Evolutionary conservation across 1,140 invertebrate species (phyloP), one percentile per base, ranked within the genome.

Genomic region (Hesperophylax magnus): DNA sequence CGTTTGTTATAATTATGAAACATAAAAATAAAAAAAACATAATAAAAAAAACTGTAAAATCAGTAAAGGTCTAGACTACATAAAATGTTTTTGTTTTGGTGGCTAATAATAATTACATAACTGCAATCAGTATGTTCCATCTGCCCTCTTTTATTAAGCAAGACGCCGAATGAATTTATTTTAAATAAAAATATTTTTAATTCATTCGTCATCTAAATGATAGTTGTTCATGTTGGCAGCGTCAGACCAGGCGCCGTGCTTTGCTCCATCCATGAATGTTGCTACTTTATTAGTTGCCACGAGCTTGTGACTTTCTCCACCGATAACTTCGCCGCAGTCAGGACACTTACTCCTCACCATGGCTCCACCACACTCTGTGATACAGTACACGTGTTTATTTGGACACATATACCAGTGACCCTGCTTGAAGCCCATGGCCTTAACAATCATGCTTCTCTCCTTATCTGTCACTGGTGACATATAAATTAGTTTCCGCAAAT

Each of bases 361-460:
- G 0, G 94, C 94, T 5, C 93, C 93, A 27, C 94, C 95, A 86
- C 95, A 96, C 17, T 95, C 93, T 2, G 87, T 91, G 82, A 96
- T 95, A 24, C 87, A 90, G 86, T 96, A 96, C 69, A 91, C 86
- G 85, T 96, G 94, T 5, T 94, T 94, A 86, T 95, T 95, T 0
- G 91, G 93, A 88, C 95, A 96, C 85, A 93, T 93, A 84, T 88
- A 95, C 94, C 94, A 96, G 86, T 94, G 93, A 0, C 94, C 94
- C 80, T 90, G 87, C 18, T 82, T 86, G 2, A 93, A 85, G 2
- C 88, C 90, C 83, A 95, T 91, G 0, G 93, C 94, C 86, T 88
- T 86, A 0, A 94, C 87, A 71, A 95, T 92, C 86, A 91, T 84
- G 54, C 88, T 82, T 77, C 88, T 88, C 86, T 95, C 94, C 58